Evolutionary conservation across 2,113 vertebrate species (phyloP), one percentile per base, ranked within the genome.

Genomic region (Phalacrocorax carbo): DNA sequence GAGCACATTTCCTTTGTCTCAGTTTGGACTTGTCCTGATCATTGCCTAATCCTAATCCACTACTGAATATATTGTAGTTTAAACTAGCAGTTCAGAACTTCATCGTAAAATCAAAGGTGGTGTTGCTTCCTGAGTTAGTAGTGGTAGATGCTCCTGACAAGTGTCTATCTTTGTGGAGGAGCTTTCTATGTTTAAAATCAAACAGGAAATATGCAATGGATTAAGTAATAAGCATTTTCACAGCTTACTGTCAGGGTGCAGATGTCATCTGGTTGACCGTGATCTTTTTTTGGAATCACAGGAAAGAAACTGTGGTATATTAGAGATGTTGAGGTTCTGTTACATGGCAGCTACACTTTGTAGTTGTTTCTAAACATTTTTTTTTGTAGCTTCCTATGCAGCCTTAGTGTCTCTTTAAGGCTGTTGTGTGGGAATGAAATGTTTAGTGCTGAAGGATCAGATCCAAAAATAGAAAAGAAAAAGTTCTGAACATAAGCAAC

Each of bases 401-500:
- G 36, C 64, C 62, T 73, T 77, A 73, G 86, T 91, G 86, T 82
- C 84, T 93, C 94, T 97, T 95, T 97, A 97, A 95, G 91, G 46
- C 66, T 46, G 69, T 83, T 89, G 58, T 96, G 91, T 96, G 96
- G 95, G 94, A 97, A 97, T 95, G 84, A 94, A 93, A 96, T 66
- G 71, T 89, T 96, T 93, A 66, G 78, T 93, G 55, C 61, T 82
- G 87, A 91, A 94, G 81, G 84, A 97, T 91, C 66, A 71, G 58
- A 73, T 90, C 96, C 82, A 94, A 94, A 97, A 97, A 97, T 97
- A 97, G 95, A 93, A 86, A 95, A 92, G 48, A 91, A 96, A 52
- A 93, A 77, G 34, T 91, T 93, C 51, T 65, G 86, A 96, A 94
- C 81, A 57, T 88, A 89, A 94, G 84, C 93, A 96, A 71, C 0